phyloP scores from a whole-genome alignment of 2,888 invertebrate genomes.

The Parthenolecanium corni region DNA sequence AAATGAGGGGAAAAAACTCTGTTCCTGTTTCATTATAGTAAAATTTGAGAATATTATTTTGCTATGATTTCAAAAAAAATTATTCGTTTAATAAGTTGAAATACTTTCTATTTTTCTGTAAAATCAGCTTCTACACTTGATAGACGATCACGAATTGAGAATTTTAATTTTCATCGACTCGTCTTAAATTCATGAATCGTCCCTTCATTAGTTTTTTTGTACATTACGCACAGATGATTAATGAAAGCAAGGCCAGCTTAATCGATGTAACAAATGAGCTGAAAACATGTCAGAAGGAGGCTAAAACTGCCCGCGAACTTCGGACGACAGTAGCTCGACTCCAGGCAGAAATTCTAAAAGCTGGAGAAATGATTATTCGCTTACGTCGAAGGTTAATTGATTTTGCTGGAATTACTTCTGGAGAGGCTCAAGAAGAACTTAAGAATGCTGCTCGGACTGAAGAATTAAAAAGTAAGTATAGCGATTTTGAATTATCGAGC shows the following conservation, averaged over 20 bases:
- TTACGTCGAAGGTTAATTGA: neutral
- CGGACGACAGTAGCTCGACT: constrained; percentile 45
- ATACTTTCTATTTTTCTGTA: no score
- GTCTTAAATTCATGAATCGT: no score
- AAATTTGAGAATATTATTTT: no score
- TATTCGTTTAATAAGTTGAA: no score
- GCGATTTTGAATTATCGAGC: no score
- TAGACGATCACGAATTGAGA: no score
- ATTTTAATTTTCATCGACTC: no score
- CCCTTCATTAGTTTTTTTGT: no score
- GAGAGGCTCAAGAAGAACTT: neutral
- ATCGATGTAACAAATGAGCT: constrained; percentile 41
- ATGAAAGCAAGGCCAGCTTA: constrained; percentile 40
- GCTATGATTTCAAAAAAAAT: no score
- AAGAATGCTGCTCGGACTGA: neutral
- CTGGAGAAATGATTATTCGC: constrained; percentile 38
- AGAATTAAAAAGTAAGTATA: constrained; percentile 4
- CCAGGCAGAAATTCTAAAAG: constrained; percentile 44
- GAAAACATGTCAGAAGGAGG: constrained; percentile 42
- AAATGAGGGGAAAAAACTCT: no score
- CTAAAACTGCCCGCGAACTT: constrained; percentile 42
- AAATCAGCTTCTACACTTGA: no score
- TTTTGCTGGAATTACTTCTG: neutral
- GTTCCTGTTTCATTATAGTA: no score
- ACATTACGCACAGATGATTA: constrained; percentile 37